Percentiles rank a stretch among this genome's conserved stretches.
Conservation (phyloP, 2,888 invertebrate genomes). For the Drosophila falleni region DNA sequence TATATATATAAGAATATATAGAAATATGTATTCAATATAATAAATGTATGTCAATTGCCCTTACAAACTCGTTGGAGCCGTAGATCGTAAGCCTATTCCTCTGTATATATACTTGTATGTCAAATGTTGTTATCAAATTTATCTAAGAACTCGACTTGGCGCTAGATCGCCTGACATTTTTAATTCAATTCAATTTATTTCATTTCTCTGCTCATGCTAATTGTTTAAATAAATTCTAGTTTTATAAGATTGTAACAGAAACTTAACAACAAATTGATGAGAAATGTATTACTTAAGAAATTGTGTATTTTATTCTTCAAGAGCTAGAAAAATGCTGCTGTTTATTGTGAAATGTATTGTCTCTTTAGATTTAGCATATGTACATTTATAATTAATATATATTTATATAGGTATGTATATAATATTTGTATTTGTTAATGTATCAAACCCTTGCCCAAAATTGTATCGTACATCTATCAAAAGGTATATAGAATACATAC, state of each 20-base stretch:
- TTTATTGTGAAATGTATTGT: slow-evolving; percentile 36
- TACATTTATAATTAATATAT: slow-evolving; percentile 11
- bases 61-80: slow-evolving; percentile 56
- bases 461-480: slow-evolving; percentile 55
- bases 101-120: slow-evolving; percentile 53
- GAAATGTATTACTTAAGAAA: slow-evolving; percentile 15
- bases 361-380: slow-evolving; percentile 40
- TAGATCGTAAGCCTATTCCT: slow-evolving; percentile 61
- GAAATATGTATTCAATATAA: slow-evolving; percentile 40
- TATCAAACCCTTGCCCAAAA: slow-evolving; percentile 57
- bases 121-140: slow-evolving; percentile 74
- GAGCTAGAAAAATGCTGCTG: slow-evolving; percentile 43
- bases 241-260: slow-evolving; percentile 40
- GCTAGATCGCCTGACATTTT: slow-evolving; percentile 19
- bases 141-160: slow-evolving; percentile 41
- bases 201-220: slow-evolving; percentile 12
- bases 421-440: slow-evolving; percentile 16
- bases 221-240: slow-evolving; percentile 37
- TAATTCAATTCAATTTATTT: neutral
- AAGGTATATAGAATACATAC: slow-evolving; percentile 50
- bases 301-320: slow-evolving; percentile 39
- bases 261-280: slow-evolving; percentile 62
- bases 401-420: slow-evolving; percentile 5
- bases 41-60: slow-evolving; percentile 37
- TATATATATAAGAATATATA: slow-evolving; percentile 50